Percentiles rank a stretch among this genome's conserved stretches.
phyloP scores from a whole-genome alignment of 2,113 vertebrate species.

The Chaetorhynchus papuensis region DNA sequence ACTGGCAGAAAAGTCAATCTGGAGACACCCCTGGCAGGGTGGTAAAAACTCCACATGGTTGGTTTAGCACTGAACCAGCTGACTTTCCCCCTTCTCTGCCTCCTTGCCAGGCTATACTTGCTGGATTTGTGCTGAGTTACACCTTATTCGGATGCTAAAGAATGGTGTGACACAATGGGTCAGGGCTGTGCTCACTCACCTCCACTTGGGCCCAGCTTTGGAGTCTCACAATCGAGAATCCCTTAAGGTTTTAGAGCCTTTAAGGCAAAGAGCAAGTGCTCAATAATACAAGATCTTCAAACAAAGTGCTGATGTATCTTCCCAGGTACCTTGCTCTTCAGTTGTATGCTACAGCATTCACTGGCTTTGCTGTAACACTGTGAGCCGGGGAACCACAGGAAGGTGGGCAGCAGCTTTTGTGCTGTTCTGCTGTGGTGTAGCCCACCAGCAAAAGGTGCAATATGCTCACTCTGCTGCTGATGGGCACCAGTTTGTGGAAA shows the following conservation, averaged over 20 bases:
- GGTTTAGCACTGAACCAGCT: neutral
- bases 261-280: neutral
- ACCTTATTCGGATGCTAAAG: neutral
- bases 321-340: neutral
- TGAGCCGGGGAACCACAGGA: neutral
- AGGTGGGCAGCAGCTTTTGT: neutral
- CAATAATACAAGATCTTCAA: neutral
- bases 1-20: neutral
- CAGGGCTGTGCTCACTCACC: neutral
- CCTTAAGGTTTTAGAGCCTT: neutral
- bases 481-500: neutral
- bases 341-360: neutral
- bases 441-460: neutral
- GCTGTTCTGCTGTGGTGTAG: neutral
- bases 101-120: neutral
- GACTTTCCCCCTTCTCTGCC: neutral
- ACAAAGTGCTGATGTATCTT: neutral
- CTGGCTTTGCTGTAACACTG: neutral
- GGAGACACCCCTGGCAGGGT: neutral
- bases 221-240: neutral
- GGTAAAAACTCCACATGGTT: neutral
- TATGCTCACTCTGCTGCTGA: neutral
- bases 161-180: rapidly evolving
- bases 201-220: neutral
- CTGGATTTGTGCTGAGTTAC: neutral